A percentile compares a stretch with the other conserved stretches of the same genome.
These are phyloP conservation scores for Arctopsyche grandis DNA, from an alignment of 1,140 invertebrate genomes.

Conservation along the genomic window DNA sequence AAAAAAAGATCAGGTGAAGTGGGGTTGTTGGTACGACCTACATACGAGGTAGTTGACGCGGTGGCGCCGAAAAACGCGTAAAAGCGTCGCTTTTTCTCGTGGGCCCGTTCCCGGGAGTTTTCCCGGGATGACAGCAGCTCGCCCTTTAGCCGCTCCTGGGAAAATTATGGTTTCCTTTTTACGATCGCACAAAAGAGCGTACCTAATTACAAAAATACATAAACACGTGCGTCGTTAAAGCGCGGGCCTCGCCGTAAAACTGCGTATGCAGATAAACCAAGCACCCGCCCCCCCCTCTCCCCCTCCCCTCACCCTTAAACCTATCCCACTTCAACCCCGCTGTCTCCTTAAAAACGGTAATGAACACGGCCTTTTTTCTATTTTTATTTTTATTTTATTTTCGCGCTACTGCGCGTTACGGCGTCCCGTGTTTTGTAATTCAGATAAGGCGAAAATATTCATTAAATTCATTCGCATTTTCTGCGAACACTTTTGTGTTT, in stretches of 20 bases:
- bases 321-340: not conserved
- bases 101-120: conserved; percentile 27
- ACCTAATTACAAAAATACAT: conserved; percentile 53
- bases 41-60: no score
- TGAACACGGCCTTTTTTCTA: not conserved
- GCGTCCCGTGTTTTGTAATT: conserved; percentile 18
- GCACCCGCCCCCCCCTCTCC: not conserved
- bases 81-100: not conserved
- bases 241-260: conserved; percentile 20
- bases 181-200: conserved; percentile 50
- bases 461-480: not conserved
- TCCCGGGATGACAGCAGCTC: conserved; percentile 13
- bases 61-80: no score
- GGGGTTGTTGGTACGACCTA: no score
- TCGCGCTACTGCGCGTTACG: not conserved
- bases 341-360: not conserved
- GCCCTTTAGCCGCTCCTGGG: conserved; percentile 30
- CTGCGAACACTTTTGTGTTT: not conserved
- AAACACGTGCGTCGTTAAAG: conserved; percentile 48
- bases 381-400: conserved; percentile 16
- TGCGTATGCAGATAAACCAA: conserved; percentile 40
- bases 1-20: not conserved
- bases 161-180: conserved; percentile 48
- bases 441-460: conserved; percentile 27
- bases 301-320: not conserved